Evolutionary conservation across 1,140 invertebrate species (phyloP).

Genomic region (Aphis craccivora): DNA sequence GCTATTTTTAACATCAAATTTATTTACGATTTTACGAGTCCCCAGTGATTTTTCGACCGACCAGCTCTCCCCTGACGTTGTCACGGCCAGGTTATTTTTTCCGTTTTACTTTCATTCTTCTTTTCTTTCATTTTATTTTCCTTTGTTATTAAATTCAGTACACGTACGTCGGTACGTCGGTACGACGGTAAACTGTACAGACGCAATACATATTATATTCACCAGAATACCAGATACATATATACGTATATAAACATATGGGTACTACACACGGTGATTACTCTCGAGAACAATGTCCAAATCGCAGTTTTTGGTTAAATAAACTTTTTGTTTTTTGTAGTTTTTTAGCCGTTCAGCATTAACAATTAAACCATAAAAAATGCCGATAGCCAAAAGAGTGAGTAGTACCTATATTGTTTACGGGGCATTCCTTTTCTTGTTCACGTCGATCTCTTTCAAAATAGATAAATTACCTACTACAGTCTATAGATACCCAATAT

Average conservation of each 20-base stretch:
- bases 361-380: not conserved
- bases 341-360: not conserved
- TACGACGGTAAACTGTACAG: not conserved
- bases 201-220: not conserved
- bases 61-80: slow-evolving; percentile 33
- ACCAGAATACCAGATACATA: not conserved
- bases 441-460: not conserved
- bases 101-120: not conserved
- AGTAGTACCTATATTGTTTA: not conserved
- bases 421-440: not conserved
- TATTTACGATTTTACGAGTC: slow-evolving; percentile 19
- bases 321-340: not conserved
- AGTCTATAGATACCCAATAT: not conserved
- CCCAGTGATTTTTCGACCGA: not conserved
- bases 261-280: not conserved
- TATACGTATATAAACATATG: not conserved
- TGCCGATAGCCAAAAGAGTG: not conserved
- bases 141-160: slow-evolving; percentile 10
- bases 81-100: not conserved
- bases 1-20: slow-evolving; percentile 16
- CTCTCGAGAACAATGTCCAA: not conserved
- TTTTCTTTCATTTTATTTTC: not conserved
- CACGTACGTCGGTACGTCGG: not conserved
- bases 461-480: not conserved
- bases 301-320: not conserved